Evolutionary conservation across 2,888 invertebrate genomes (phyloP).

Genomic region (Cheilosia urbana): DNA sequence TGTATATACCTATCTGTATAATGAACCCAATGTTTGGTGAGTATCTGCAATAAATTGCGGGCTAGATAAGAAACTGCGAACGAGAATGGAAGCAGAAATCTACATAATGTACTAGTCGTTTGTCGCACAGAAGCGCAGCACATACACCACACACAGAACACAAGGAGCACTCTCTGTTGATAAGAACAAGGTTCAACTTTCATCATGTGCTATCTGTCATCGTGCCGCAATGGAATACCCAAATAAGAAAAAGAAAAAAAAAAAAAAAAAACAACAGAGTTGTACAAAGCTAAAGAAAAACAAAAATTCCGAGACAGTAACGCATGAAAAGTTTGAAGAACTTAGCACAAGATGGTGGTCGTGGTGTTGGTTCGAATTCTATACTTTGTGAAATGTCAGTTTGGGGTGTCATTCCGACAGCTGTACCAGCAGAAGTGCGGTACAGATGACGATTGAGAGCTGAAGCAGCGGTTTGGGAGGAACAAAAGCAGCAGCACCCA

Average conservation of each 20-base stretch:
- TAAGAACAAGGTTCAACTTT: slow-evolving; percentile 72
- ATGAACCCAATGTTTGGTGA: slow-evolving; percentile 49
- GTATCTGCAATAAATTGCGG: slow-evolving; percentile 73
- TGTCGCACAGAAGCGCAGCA: slow-evolving; percentile 43
- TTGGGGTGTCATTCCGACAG: slow-evolving; percentile 61
- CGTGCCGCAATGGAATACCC: slow-evolving; percentile 57
- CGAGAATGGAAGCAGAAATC: slow-evolving; percentile 58
- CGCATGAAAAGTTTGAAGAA: slow-evolving; percentile 71
- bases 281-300: slow-evolving; percentile 16
- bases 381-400: slow-evolving; percentile 50
- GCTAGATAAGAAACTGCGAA: slow-evolving; percentile 62
- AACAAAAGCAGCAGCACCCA: slow-evolving; percentile 19
- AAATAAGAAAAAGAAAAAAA: slow-evolving; percentile 17
- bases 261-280: no score
- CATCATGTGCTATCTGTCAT: slow-evolving; percentile 69
- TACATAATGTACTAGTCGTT: slow-evolving; percentile 66
- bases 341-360: slow-evolving; percentile 23
- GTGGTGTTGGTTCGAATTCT: slow-evolving; percentile 34
- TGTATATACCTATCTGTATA: slow-evolving; percentile 11
- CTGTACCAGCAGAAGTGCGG: slow-evolving; percentile 29
- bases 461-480: neutral
- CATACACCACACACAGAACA: slow-evolving; percentile 16
- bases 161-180: slow-evolving; percentile 40
- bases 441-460: slow-evolving; percentile 27
- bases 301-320: slow-evolving; percentile 64